Base-by-base conservation (phyloP, 2,113 vertebrate species). In the Smithornis capensis region DNA sequence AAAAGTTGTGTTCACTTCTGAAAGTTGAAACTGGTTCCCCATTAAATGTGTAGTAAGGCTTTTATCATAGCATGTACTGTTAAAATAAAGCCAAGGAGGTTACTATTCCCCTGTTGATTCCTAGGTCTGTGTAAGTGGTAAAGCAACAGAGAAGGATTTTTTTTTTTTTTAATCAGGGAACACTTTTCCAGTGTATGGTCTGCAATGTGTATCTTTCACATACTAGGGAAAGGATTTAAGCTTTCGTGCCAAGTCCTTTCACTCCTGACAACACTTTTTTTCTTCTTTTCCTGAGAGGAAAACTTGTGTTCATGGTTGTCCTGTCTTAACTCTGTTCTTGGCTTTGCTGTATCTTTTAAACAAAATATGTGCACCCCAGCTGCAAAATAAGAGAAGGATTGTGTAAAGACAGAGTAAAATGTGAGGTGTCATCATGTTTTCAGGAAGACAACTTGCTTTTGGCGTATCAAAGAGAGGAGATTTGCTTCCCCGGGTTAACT, bases 201-300 rank as follows among this genome's bases (percentile, higher is more conserved):
- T 84, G 57, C 78, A 59, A 19, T 38, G 57, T 76, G 55, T 82
- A n/a, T 87, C 57, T 94, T 87, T 84, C 74, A 84, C 7, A 0
- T 85, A 73, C 25, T 86, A 53, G 47, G 67, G 68, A 80, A 94
- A 80, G 53, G 69, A 89, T 95, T 95, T 90, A 67, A 78, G n/a
- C 57, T 87, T 92, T 87, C 21, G 12, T 76, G 31, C 80, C 83
- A 91, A 76, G 63, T 71, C 47, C n/a, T 75, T 89, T 94, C 49
- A 57, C 91, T 31, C 63, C 56, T 67, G 60, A 71, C 71, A 85
- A 57, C 29, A 87, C 11, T 50, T 92, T 49, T 82, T 63, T 91
- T 57, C 33, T 63, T 73, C 56, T 64, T 86, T 86, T 78, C 80
- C 77, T 84, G 69, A 78, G 59, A 85, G 91, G 87, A 94, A 95